Base-by-base conservation (phyloP, 2,113 vertebrate genomes). In the Oreocharis arfaki region DNA sequence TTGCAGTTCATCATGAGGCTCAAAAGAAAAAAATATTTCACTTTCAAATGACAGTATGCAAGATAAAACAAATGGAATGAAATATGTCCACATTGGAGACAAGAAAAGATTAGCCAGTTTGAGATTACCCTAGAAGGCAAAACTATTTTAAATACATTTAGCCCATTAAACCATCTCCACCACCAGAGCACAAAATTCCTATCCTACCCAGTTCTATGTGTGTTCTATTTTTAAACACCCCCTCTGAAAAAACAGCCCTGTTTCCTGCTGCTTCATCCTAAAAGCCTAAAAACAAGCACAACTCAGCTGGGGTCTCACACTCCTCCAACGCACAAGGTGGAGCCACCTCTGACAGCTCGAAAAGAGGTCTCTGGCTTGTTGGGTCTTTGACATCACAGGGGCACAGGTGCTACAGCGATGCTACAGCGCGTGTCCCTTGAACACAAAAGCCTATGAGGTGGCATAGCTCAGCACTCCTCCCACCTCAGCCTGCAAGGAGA, bases 111-210 rank as follows among this genome's bases (percentile, higher is more conserved):
- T 83, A 68, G 27, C 21, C n/a, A 60, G 19, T 70, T n/a, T 49
- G 37, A 92, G 41, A 68, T 67, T 90, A 20, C 46, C 68, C 42
- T 59, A 84, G 60, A 33, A 81, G 35, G 33, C 39, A 88, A 80
- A 95, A 81, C 41, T 73, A 44, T 86, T 92, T 92, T 33, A 88
- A 85, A 90, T 52, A 85, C 53, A 79, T 76, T 82, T 88, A 83
- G 39, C 27, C 79, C 46, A 80, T 82, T 93, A 90, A 95, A 69
- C 27, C 20, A 73, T 22, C 57, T 83, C 69, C 3, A 68, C 17
- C 39, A 73, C n/a, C 12, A 32, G 30, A 87, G 52, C 53, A 90
- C 39, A 68, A 64, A 79, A 83, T 35, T 91, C 28, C 27, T 47
- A 57, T n/a, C 37, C 65, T 84, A 71, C 37, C 6, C 35, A 44